Conservation (phyloP, 2,888 invertebrate species). For the Aporophyla lueneburgensis region DNA sequence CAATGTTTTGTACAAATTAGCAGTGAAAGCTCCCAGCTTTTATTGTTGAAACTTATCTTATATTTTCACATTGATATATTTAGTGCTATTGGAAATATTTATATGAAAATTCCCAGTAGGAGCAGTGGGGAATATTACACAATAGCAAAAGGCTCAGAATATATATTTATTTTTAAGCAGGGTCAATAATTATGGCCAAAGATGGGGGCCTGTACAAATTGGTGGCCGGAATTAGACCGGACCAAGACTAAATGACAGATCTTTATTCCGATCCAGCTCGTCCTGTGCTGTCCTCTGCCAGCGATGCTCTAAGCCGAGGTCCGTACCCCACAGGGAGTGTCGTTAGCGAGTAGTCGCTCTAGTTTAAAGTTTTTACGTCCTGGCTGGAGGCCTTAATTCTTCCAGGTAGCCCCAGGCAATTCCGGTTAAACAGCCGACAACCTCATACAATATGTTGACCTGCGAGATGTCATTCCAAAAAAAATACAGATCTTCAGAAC, state of each 20-base stretch:
- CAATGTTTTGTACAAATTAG: constrained; percentile 57
- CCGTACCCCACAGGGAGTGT: no score
- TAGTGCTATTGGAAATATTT: constrained; percentile 6
- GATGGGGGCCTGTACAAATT: not conserved
- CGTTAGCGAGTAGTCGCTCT: no score
- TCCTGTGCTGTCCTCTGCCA: no score
- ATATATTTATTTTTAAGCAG: not conserved
- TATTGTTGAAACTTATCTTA: constrained; percentile 27
- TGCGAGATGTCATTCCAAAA: no score
- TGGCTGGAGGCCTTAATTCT: no score
- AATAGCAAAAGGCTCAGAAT: not conserved
- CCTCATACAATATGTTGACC: no score
- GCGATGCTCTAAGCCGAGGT: no score
- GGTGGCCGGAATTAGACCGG: not conserved
- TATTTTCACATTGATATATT: constrained; percentile 36
- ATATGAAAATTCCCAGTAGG: not conserved
- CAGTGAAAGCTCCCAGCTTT: constrained; percentile 29
- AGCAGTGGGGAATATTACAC: not conserved
- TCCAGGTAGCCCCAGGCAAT: no score
- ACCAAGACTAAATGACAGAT: not conserved
- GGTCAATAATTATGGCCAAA: not conserved
- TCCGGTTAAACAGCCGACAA: no score
- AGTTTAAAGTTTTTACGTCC: no score
- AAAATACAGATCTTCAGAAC: not conserved
- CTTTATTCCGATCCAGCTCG: no score